phyloP scores from a whole-genome alignment of 2,888 invertebrate genomes.

The Caradrina clavipalpis region DNA sequence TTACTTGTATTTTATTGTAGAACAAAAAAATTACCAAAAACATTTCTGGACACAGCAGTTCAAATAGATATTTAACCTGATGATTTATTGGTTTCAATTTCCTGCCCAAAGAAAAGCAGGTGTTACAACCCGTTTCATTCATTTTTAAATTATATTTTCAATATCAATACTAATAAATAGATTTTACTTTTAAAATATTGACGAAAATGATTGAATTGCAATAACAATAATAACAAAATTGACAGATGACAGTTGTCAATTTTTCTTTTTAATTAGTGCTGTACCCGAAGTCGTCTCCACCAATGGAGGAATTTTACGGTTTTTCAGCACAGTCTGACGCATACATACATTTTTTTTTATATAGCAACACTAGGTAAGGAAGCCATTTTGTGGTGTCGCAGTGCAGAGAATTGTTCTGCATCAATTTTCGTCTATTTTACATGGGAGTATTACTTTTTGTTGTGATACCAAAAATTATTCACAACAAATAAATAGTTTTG shows the following conservation, averaged over 20 bases:
- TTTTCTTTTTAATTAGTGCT: too few species aligned
- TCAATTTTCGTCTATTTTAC: slow-evolving; percentile 89
- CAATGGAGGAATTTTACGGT: neutral
- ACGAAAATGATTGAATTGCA: too few species aligned
- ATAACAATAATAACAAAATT: too few species aligned
- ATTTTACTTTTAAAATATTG: too few species aligned
- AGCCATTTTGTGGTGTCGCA: slow-evolving; percentile 90
- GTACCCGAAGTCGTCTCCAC: too few species aligned
- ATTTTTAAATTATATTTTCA: neutral
- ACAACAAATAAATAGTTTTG: slow-evolving; percentile 70
- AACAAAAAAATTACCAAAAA: neutral
- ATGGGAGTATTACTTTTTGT: slow-evolving; percentile 91
- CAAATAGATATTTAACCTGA: neutral
- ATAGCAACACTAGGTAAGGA: slow-evolving; percentile 83
- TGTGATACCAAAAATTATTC: slow-evolving; percentile 83
- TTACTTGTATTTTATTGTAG: too few species aligned
- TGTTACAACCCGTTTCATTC: slow-evolving; percentile 17
- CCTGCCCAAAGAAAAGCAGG: slow-evolving; percentile 18
- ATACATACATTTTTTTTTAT: slow-evolving; percentile 13
- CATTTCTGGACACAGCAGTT: slow-evolving; percentile 25
- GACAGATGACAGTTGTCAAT: too few species aligned
- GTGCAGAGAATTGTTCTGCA: slow-evolving; percentile 80
- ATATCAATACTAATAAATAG: too few species aligned
- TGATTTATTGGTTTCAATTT: slow-evolving; percentile 7
- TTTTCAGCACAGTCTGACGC: neutral